These are phyloP conservation scores for Cebidichthys violaceus DNA, from an alignment of 2,113 vertebrate genomes.

Conservation along the genomic window DNA sequence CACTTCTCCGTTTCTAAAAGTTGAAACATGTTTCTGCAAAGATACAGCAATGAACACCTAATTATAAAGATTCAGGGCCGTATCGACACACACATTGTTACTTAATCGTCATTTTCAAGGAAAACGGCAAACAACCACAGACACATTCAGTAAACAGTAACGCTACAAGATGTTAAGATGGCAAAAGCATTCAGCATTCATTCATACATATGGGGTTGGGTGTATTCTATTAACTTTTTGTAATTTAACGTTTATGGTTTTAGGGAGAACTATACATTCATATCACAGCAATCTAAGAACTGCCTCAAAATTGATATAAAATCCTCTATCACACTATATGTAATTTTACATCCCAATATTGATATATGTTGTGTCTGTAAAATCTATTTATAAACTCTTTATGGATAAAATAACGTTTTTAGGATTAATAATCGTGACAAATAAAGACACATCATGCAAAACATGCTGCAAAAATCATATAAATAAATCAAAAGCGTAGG, in stretches of 20 bases:
- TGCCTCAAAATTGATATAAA: background rate
- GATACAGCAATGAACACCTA: background rate
- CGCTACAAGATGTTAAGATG: background rate
- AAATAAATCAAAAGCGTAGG: too few relatives aligned
- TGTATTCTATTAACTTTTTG: background rate
- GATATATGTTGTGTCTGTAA: too few relatives aligned
- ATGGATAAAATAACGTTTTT: too few relatives aligned
- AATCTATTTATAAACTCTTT: too few relatives aligned
- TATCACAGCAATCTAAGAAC: background rate
- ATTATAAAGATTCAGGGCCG: background rate
- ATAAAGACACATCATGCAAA: too few relatives aligned
- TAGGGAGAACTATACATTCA: background rate
- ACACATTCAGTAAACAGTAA: background rate
- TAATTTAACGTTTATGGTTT: background rate
- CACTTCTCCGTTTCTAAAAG: constrained; percentile 9
- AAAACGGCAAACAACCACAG: background rate
- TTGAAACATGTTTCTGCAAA: background rate
- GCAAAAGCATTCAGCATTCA: background rate
- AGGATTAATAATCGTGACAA: too few relatives aligned
- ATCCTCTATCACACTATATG: background rate
- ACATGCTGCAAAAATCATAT: too few relatives aligned
- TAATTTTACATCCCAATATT: too few relatives aligned
- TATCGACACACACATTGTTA: background rate
- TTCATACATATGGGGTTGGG: background rate
- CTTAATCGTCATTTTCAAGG: background rate